phyloP scores from a whole-genome alignment of 2,797 vertebrate species.

The Silurus lanzhouensis region DNA sequence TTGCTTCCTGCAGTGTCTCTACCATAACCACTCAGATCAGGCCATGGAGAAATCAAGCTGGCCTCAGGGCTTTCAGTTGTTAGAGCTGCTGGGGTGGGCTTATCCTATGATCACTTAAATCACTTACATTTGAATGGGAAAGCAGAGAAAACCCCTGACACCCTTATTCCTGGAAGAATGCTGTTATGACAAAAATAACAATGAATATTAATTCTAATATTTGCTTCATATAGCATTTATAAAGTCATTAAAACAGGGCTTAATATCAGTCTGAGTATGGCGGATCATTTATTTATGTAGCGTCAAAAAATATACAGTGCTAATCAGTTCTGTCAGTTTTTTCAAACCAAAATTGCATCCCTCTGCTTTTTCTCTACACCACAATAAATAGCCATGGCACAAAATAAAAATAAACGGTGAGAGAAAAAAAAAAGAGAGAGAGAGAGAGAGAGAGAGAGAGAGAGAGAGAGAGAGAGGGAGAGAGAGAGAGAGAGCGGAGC shows the following conservation, averaged over 20 bases:
- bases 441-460: constrained; percentile 4
- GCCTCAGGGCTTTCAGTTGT: not conserved
- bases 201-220: not conserved
- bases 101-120: constrained; percentile 22
- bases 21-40: constrained; percentile 32
- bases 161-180: not conserved
- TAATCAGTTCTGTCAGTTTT: not conserved
- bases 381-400: not conserved
- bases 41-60: constrained; percentile 23
- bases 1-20: constrained; percentile 25
- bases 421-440: not conserved
- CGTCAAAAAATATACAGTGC: not conserved
- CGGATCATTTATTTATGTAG: constrained; percentile 1
- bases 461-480: not conserved
- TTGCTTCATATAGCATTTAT: not conserved
- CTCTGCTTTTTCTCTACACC: not conserved
- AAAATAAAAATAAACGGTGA: constrained; percentile 18
- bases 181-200: not conserved
- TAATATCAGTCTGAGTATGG: not conserved
- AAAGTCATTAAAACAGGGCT: not conserved
- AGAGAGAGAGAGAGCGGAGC: constrained; percentile 13
- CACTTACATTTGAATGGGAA: constrained; percentile 8
- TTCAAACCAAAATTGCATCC: not conserved
- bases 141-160: not conserved
- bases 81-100: constrained; percentile 1